Conservation (phyloP, 2,797 vertebrate species). For the Heliangelus exortis region DNA sequence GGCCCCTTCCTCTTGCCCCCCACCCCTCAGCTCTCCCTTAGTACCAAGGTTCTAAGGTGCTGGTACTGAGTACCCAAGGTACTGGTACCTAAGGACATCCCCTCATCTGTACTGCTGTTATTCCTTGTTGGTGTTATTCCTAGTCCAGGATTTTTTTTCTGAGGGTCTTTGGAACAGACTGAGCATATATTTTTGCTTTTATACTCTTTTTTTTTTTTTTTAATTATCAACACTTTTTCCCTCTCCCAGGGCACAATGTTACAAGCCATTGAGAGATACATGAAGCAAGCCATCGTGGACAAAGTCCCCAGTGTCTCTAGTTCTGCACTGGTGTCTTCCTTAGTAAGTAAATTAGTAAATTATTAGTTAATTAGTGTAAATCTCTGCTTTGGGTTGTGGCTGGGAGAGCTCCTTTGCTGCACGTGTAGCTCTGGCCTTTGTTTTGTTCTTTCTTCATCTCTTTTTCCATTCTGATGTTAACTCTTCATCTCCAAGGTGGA, state of each 20-base stretch:
- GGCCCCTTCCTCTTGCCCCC: no score
- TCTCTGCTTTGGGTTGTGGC: not conserved
- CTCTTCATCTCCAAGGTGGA: not conserved
- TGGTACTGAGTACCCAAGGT: no score
- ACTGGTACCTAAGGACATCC: no score
- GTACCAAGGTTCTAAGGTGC: no score
- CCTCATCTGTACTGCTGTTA: no score
- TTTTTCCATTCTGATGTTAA: not conserved
- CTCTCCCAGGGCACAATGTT: slow-evolving; percentile 91
- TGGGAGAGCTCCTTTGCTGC: not conserved
- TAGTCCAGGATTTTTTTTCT: not conserved
- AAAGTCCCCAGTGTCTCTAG: slow-evolving; percentile 96
- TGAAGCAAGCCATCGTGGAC: slow-evolving; percentile 99
- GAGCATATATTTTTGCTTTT: not conserved
- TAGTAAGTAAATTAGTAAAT: slow-evolving; percentile 78
- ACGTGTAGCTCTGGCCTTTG: not conserved
- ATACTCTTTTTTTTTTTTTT: no score
- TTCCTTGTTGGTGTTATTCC: no score
- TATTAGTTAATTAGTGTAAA: not conserved
- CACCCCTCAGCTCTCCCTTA: no score
- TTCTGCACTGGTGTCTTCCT: slow-evolving; percentile 93
- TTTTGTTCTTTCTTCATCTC: not conserved
- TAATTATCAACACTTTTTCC: rapidly evolving
- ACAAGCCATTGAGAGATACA: slow-evolving; percentile 96
- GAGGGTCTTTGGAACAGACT: not conserved